phyloP scores from a whole-genome alignment of 2,888 invertebrate species.

The Nematopogon swammerdamellus region DNA sequence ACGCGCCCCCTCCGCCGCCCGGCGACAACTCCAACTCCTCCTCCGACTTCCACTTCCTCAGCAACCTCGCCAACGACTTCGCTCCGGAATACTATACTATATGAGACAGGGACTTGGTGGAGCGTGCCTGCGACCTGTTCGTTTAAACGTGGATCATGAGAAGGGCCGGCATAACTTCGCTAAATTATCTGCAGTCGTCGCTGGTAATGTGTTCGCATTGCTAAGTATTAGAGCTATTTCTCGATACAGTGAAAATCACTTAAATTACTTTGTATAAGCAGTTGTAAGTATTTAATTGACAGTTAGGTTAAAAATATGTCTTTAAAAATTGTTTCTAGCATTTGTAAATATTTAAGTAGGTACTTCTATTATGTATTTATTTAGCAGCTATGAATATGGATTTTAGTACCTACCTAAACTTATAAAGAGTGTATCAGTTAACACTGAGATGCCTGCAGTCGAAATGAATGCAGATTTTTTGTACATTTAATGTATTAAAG shows the following conservation, averaged over 20 bases:
- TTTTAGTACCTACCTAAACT: not conserved
- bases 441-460: no score
- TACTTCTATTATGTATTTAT: slow-evolving; percentile 6
- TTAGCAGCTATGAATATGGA: not conserved
- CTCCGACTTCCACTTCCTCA: slow-evolving; percentile 92
- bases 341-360: slow-evolving; percentile 6
- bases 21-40: slow-evolving; percentile 87
- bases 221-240: no score
- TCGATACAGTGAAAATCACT: not conserved
- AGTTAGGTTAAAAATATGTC: not conserved
- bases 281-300: not conserved
- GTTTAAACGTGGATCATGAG: slow-evolving; percentile 22
- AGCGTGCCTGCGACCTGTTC: slow-evolving; percentile 51
- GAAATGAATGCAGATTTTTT: not conserved
- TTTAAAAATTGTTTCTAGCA: not conserved
- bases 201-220: no score
- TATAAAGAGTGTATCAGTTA: not conserved
- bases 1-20: slow-evolving; percentile 32
- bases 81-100: slow-evolving; percentile 85
- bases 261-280: not conserved
- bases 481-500: not conserved
- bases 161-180: not conserved
- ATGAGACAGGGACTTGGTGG: slow-evolving; percentile 56
- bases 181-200: not conserved
- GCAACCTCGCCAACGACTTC: slow-evolving; percentile 89